These are phyloP conservation scores for Caenorhabditis parvicauda DNA, from an alignment of 2,888 invertebrate species.

Conservation along the genomic window DNA sequence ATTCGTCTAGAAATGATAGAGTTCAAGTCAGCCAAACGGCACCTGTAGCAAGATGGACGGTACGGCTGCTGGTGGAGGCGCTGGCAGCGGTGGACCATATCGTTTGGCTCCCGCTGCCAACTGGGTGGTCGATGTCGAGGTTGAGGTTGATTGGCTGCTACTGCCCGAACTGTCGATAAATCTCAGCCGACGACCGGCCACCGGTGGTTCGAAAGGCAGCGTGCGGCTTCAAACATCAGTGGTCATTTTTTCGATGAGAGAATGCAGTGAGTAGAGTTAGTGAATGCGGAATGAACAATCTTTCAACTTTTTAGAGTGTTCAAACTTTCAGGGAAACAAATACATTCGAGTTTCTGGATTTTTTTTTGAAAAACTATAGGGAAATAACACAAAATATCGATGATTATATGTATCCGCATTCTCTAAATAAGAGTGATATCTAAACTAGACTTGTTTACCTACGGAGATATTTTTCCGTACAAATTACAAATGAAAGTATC, in stretches of 20 bases:
- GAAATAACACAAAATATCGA: too few relatives aligned
- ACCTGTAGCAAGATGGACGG: neutral
- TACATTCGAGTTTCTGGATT: too few relatives aligned
- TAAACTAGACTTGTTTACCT: too few relatives aligned
- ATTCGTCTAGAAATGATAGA: conserved; percentile 30
- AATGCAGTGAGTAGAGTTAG: neutral
- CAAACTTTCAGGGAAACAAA: too few relatives aligned
- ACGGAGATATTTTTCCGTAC: too few relatives aligned
- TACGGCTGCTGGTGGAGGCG: neutral
- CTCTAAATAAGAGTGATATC: too few relatives aligned
- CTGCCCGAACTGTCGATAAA: conserved; percentile 29
- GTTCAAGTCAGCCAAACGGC: neutral
- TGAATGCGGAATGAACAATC: neutral
- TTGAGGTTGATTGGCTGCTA: conserved; percentile 21
- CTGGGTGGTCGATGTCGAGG: conserved; percentile 12
- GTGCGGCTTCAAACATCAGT: conserved; percentile 12
- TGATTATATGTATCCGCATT: too few relatives aligned
- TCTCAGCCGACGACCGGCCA: conserved; percentile 23
- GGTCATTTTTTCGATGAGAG: neutral
- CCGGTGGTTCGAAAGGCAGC: conserved; percentile 27
- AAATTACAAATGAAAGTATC: too few relatives aligned
- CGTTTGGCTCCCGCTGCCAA: too few relatives aligned
- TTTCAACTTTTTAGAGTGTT: too few relatives aligned
- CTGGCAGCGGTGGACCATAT: too few relatives aligned
- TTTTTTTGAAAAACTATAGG: too few relatives aligned